Base-by-base conservation (phyloP, 2,113 vertebrate species). In the human region DNA sequence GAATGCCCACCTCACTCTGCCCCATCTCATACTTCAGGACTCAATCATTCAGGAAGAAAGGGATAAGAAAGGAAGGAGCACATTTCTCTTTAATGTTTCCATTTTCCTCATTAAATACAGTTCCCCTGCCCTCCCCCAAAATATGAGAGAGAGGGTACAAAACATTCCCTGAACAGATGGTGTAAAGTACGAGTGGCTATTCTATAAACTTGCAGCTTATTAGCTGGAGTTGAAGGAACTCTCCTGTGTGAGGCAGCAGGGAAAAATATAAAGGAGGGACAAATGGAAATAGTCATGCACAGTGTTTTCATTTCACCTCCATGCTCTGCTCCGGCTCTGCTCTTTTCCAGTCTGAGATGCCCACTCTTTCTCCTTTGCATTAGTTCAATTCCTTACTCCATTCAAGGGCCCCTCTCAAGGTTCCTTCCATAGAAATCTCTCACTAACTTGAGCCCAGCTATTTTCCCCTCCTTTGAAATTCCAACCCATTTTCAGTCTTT, bases 141-240 rank as follows among this genome's bases (percentile, higher is more conserved):
- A 79, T 73, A 94, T 83, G 81, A 89, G 11, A 79, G 45, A 40
- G 25, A 27, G 87, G 55, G 38, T 76, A 95, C 22, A 84, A 81
- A 85, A 66, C 38, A 68, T 87, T 84, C 82, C 57, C 92, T 92
- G 68, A 87, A 66, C 87, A 97, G 92, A 95, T 93, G 96, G 95
- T 32, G 1, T 27, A 43, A 55, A 76, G 57, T 72, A 25, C 45
- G 73, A 96, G 61, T 57, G 93, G 89, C 79, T 76, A n/a, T 27
- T 96, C 61, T 72, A 40, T 80, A 83, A 83, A 91, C 88, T 9
- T 84, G 57, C 57, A 92, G 94, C 61, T 83, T 72, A 43, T 76
- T 84, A 92, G 75, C 55, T 55, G 57, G 20, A 83, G 25, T 50
- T 30, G 45, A 61, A 97, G 80, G 87, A 40, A 25, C 40, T 80